Base-by-base conservation (phyloP, 2,113 vertebrate species). In the Cettia cetti region DNA sequence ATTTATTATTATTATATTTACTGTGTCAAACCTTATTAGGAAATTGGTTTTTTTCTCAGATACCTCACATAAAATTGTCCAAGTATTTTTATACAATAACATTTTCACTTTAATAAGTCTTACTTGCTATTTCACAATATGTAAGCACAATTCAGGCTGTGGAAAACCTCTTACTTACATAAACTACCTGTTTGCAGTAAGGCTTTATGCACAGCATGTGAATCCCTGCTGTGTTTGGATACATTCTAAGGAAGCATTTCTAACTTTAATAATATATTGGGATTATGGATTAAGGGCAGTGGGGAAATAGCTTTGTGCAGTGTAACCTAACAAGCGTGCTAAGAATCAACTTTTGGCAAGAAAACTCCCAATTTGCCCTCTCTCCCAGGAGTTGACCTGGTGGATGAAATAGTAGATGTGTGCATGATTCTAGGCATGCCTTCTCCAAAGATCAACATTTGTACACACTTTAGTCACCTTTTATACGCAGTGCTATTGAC, bases 371-470 rank as follows among this genome's bases (percentile, higher is more conserved):
- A 11, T 96, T 97, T 95, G 84, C 97, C 97, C 97, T 97, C 90
- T 97, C 93, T 97, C 97, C 95, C 96, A 95, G 89, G 92, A 92
- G 40, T 44, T 98, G 98, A 98, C 98, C 98, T 90, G 91, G 85
- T 97, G 91, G 97, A 97, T 97, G 96, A 97, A 98, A 98, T 98
- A 98, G 96, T 98, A 96, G 97, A 98, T 98, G 98, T 98, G 98
- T 98, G 97, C 97, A 97, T 98, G 98, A 98, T 97, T 98, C 96
- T 98, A 97, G 98, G 97, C 98, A 98, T 98, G 97, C 97, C 97
- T 98, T 98, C 94, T 97, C 96, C 94, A 96, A 98, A 98, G 98
- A 98, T 98, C 98, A 98, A 98, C 98, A 98, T 98, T 98, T 98
- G 97, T 98, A 98, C 98, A 97, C 98, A 98, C 98, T 98, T 97